Evolutionary conservation across 2,113 vertebrate species (phyloP).

Genomic region (Coregonus clupeaformis): DNA sequence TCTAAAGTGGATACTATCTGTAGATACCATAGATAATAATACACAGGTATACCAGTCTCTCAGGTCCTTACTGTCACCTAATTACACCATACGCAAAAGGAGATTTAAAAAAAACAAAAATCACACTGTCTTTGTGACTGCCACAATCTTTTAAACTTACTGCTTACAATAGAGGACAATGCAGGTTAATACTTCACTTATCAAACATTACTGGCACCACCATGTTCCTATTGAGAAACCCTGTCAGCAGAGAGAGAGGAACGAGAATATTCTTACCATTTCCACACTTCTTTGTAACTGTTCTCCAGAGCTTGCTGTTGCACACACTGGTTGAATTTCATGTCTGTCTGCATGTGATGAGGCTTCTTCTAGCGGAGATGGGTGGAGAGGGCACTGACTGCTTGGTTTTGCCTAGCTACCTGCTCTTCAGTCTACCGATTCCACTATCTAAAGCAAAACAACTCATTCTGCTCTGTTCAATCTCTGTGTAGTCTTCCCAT

Average conservation of each 20-base stretch:
- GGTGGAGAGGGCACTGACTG: slow-evolving; percentile 25
- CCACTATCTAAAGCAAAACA: slow-evolving; percentile 4
- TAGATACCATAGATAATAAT: no score
- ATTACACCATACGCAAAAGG: no score
- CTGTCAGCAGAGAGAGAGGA: slow-evolving; percentile 1
- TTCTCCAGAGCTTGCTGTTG: slow-evolving; percentile 31
- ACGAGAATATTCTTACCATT: slow-evolving; percentile 60
- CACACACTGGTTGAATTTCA: slow-evolving; percentile 63
- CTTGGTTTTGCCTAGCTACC: slow-evolving; percentile 1
- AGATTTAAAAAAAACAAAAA: no score
- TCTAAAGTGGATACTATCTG: no score
- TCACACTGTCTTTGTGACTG: neutral
- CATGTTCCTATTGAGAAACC: neutral
- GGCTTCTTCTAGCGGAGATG: slow-evolving; percentile 9
- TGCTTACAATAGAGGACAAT: neutral
- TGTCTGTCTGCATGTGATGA: slow-evolving; percentile 55
- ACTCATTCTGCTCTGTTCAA: slow-evolving; percentile 24
- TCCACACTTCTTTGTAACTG: slow-evolving; percentile 56
- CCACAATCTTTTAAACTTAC: neutral
- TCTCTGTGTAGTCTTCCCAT: slow-evolving; percentile 11
- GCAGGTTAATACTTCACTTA: slow-evolving; percentile 8
- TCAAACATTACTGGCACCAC: neutral
- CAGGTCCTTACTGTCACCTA: no score
- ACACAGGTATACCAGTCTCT: no score
- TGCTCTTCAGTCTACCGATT: neutral